Conservation (phyloP, 2,797 vertebrate species). For the Sebastes matsubarae region DNA sequence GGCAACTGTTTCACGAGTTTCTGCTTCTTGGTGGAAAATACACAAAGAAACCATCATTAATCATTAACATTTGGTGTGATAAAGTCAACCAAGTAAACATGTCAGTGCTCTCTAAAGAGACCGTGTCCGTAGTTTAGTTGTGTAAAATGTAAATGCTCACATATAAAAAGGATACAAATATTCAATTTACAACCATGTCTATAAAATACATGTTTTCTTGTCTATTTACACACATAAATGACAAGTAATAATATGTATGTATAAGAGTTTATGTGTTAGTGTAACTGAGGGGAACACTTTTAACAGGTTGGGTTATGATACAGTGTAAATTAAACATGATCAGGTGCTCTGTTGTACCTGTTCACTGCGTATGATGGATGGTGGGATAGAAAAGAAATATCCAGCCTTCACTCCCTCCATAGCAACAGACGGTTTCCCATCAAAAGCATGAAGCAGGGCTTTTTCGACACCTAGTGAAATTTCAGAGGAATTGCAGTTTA, state of each 20-base stretch:
- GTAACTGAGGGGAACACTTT: background rate
- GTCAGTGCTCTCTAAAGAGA: background rate
- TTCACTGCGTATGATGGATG: constrained; percentile 92
- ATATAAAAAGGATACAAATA: background rate
- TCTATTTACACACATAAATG: background rate
- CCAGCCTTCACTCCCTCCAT: constrained; percentile 95
- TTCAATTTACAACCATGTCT: background rate
- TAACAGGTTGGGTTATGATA: background rate
- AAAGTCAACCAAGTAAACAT: constrained; percentile 29
- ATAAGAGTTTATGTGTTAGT: background rate
- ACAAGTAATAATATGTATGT: background rate
- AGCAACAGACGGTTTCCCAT: constrained; percentile 93
- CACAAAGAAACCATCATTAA: constrained; percentile 22
- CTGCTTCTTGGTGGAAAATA: constrained; percentile 91
- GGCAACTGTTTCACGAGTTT: constrained; percentile 95
- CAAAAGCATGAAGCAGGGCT: constrained; percentile 95
- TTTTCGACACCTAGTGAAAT: constrained; percentile 86
- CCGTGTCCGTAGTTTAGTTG: background rate
- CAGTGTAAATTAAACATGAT: background rate
- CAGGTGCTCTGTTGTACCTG: constrained; percentile 83
- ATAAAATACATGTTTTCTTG: background rate
- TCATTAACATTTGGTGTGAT: constrained; percentile 27
- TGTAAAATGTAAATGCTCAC: background rate
- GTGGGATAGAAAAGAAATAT: constrained; percentile 95
- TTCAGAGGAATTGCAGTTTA: constrained; percentile 21